Evolutionary conservation across 2,797 vertebrate genomes (phyloP).

Genomic region (Myotis findleyi): DNA sequence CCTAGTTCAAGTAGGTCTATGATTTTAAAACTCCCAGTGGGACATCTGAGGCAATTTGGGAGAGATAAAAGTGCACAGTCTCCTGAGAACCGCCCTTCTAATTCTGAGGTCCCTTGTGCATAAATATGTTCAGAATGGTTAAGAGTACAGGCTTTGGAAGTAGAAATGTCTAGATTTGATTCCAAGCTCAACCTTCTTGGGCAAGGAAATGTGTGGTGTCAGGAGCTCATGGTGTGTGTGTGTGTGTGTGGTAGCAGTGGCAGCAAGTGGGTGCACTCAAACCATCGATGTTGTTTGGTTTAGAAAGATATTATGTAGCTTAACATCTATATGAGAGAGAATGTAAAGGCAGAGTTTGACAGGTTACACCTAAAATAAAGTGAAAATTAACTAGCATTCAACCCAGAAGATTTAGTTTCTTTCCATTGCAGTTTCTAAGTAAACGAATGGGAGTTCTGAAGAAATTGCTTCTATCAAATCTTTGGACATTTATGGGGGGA

Average conservation of each 20-base stretch:
- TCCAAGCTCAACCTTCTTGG: background rate
- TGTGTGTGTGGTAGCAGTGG: too few species aligned
- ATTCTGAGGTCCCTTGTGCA: background rate
- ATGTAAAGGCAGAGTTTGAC: background rate
- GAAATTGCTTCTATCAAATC: constrained; percentile 22
- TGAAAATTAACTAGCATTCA: constrained; percentile 31
- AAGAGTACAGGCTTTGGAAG: background rate
- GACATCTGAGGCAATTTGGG: background rate
- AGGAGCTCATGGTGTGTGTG: background rate
- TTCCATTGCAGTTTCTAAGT: constrained; percentile 25
- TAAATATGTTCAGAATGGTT: background rate
- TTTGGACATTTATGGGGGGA: background rate
- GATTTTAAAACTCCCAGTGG: background rate
- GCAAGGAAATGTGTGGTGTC: background rate
- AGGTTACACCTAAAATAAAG: background rate
- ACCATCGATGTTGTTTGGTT: background rate
- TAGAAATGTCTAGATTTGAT: background rate
- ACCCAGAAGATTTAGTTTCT: background rate
- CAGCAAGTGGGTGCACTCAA: background rate
- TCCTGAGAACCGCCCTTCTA: background rate
- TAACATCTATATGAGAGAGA: background rate
- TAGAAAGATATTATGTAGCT: background rate
- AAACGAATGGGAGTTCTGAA: constrained; percentile 34
- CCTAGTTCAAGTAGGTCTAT: background rate
- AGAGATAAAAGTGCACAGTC: background rate